Conservation (phyloP, 2,888 invertebrate species). For the Synanthedon myopaeformis region DNA sequence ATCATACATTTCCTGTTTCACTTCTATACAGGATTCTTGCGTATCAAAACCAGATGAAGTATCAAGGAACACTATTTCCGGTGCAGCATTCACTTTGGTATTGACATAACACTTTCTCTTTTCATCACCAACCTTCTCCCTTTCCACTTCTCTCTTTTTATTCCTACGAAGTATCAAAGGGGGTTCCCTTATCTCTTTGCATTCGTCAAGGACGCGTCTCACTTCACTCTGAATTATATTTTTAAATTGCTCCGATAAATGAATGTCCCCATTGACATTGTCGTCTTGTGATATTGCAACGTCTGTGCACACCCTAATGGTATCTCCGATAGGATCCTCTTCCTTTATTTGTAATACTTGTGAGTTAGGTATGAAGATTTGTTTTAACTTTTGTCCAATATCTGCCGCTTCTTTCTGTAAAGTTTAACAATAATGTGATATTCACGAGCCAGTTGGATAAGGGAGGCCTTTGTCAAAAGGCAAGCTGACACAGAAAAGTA, state of each 20-base stretch:
- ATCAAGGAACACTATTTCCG: not conserved
- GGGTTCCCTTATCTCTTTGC: not conserved
- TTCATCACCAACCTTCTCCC: not conserved
- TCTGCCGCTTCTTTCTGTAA: too few relatives aligned
- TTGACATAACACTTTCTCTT: not conserved
- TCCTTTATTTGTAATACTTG: too few relatives aligned
- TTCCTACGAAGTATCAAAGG: not conserved
- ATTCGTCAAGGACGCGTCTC: not conserved
- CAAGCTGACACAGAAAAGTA: too few relatives aligned
- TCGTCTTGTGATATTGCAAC: not conserved
- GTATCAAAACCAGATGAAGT: not conserved
- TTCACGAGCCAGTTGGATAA: too few relatives aligned
- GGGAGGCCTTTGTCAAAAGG: too few relatives aligned
- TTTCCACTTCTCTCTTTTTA: not conserved
- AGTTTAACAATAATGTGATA: too few relatives aligned
- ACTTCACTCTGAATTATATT: not conserved
- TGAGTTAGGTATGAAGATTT: too few relatives aligned
- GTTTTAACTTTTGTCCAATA: too few relatives aligned
- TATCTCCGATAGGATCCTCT: too few relatives aligned
- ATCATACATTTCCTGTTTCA: not conserved
- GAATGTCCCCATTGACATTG: not conserved
- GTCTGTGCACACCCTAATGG: not conserved
- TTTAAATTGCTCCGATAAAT: not conserved
- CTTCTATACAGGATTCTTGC: not conserved
- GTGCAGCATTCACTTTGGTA: not conserved